Evolutionary conservation across 2,797 vertebrate species (phyloP).

Genomic region (Pipistrellus kuhlii): DNA sequence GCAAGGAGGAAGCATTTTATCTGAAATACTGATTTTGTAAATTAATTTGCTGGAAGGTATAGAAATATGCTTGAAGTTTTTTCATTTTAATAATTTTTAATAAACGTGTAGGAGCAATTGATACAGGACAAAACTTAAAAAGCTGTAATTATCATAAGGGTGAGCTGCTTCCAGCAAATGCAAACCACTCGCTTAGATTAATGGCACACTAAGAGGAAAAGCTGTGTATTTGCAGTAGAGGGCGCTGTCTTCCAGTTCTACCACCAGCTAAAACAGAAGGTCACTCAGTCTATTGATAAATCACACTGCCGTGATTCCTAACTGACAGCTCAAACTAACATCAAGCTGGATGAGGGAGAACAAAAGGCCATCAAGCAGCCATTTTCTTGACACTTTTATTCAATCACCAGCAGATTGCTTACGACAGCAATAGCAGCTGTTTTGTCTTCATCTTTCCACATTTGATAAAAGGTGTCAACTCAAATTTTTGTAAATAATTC

Average conservation of each 20-base stretch:
- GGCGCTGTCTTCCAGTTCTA: constrained; percentile 89
- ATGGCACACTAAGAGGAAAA: background rate
- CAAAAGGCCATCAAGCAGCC: constrained; percentile 99
- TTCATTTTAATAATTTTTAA: constrained; percentile 49
- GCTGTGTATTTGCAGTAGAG: constrained; percentile 85
- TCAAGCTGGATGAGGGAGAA: constrained; percentile 99
- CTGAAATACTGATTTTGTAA: constrained; percentile 77
- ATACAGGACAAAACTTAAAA: constrained; percentile 41
- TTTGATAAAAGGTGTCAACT: constrained; percentile 99
- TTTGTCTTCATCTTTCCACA: constrained; percentile 99
- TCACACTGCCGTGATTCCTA: constrained; percentile 99
- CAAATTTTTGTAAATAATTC: constrained; percentile 99
- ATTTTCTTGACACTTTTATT: constrained; percentile 99
- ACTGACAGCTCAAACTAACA: constrained; percentile 99
- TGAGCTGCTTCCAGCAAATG: constrained; percentile 53
- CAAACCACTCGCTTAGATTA: background rate
- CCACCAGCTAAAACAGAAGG: constrained; percentile 92
- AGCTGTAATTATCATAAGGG: background rate
- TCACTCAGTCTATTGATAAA: constrained; percentile 99
- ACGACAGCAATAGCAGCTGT: constrained; percentile 99
- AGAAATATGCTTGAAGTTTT: constrained; percentile 39
- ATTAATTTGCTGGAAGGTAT: constrained; percentile 80
- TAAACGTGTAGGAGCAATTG: constrained; percentile 45
- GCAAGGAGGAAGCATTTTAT: constrained; percentile 82
- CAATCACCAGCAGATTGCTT: constrained; percentile 99